Evolutionary conservation across 2,113 vertebrate genomes (phyloP), one percentile per base, ranked within the genome.

Genomic region (Colossoma macropomum): DNA sequence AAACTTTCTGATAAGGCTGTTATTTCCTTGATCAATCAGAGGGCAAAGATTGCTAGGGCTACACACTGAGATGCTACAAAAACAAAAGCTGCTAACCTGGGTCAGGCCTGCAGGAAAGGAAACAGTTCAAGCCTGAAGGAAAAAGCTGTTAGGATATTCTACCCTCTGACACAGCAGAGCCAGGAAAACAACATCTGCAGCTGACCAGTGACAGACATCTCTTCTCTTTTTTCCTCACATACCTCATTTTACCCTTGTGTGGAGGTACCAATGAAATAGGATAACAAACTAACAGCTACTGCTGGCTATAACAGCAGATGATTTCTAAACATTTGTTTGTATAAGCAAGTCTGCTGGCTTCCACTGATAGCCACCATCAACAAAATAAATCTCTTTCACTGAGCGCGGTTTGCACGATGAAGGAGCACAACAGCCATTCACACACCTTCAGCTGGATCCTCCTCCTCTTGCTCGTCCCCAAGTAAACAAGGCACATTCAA

Each of bases 401-500:
- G 28, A 74, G 62, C 45, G 17, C 52, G n/a, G 12, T 68, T 54
- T 52, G 12, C 54, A 59, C 6, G 54, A 59, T 9, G 63, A 62
- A 17, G 3, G 6, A 15, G 16, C 38, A 62, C 21, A 45, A 72
- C 56, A 77, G 41, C 38, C 28, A 66, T 21, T 80, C 50, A 62
- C 73, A 84, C 38, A 78, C 74, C 65, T 80, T 79, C 72, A 79
- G 23, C 59, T 12, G 19, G 30, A 41, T 73, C 70, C 62, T 30
- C 17, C 34, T 81, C 63, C 21, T 86, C 65, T 54, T 73, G 50
- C 28, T 48, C 34, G 23, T 83, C 70, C 17, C 38, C 71, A 56
- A 59, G 66, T 72, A 88, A 83, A 71, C 88, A 89, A 65, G 65
- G 38, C 79, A 81, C 52, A 38, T 73, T 73, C 60, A 87, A 75